Conservation (phyloP, 2,888 invertebrate genomes). For the Eristalinus sepulchralis region DNA sequence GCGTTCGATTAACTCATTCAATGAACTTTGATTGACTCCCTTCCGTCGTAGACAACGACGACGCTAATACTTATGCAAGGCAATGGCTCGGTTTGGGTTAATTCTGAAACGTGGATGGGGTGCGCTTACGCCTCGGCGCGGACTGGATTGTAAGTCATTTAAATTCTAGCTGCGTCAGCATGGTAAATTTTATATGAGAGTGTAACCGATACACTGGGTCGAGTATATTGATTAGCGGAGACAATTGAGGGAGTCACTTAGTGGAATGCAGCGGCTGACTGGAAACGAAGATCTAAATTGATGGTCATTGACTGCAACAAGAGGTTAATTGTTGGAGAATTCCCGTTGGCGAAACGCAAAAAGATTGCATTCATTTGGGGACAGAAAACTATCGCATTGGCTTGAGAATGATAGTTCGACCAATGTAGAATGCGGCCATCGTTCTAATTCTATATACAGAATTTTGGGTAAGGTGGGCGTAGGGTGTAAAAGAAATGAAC, state of each 20-base stretch:
- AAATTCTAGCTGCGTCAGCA: not conserved
- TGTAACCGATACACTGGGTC: not conserved
- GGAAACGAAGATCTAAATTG: not conserved
- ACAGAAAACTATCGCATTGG: no score
- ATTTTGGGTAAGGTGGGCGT: no score
- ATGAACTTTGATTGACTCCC: conserved; percentile 28
- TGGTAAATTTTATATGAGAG: not conserved
- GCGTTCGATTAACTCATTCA: conserved; percentile 8
- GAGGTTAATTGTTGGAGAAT: not conserved
- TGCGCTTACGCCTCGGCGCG: not conserved
- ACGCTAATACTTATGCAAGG: not conserved
- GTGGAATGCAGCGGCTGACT: not conserved
- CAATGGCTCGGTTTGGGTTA: not conserved
- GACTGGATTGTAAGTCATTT: not conserved
- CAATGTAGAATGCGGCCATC: no score
- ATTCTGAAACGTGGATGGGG: not conserved
- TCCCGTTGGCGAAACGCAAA: no score
- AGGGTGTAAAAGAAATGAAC: no score
- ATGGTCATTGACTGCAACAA: not conserved
- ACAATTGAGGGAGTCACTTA: not conserved
- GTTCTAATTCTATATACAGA: no score
- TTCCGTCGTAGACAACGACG: not conserved
- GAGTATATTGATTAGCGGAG: not conserved
- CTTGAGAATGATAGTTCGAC: no score
- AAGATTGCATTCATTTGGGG: no score